Evolutionary conservation across 2,888 invertebrate genomes (phyloP).

Genomic region (Doris montereyensis): DNA sequence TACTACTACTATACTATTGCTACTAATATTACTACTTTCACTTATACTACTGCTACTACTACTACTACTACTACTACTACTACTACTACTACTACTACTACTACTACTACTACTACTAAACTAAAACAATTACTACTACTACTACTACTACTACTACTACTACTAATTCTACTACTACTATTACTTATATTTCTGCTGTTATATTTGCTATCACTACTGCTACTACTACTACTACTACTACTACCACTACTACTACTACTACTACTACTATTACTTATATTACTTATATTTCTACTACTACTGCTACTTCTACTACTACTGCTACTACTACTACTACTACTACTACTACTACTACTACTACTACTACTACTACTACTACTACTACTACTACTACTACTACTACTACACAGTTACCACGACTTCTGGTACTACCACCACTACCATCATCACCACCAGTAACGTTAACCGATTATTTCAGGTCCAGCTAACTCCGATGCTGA

Average conservation of each 20-base stretch:
- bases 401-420: background rate
- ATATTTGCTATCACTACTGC: background rate
- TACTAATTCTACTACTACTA: background rate
- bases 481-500: constrained; percentile 41
- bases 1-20: background rate
- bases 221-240: background rate
- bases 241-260: background rate
- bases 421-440: background rate
- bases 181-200: background rate
- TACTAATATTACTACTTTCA: background rate
- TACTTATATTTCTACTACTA: background rate
- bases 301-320: background rate
- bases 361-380: background rate
- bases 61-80: background rate
- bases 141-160: background rate
- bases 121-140: background rate
- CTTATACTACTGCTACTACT: background rate
- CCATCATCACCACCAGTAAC: too few species aligned
- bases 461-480: too few species aligned
- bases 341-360: background rate
- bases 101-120: background rate
- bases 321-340: background rate
- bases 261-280: background rate
- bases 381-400: background rate
- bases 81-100: background rate